Evolutionary conservation across 2,113 vertebrate genomes (phyloP), one percentile per base, ranked within the genome.

Genomic region (Perca schrenkii): DNA sequence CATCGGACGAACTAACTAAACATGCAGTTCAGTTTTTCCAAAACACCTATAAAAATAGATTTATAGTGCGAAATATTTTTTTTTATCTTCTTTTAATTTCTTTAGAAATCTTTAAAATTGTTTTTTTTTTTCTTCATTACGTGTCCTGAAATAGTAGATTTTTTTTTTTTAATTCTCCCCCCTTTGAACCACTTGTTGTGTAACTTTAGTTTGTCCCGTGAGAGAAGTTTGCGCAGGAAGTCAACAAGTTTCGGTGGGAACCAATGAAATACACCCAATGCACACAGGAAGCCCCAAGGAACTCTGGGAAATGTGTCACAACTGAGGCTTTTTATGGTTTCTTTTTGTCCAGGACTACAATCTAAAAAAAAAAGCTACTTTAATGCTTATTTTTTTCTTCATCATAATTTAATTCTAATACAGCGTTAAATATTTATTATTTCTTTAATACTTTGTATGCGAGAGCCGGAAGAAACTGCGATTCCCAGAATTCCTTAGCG

Each of bases 211-310:
- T 84, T 83, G 86, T 91, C 88, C 87, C 88, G 86, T 94, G 91
- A 90, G 88, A 89, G 83, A 90, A 91, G 89, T 94, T 87, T 93
- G 79, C 86, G 84, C 91, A 93, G 92, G 93, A 90, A 93, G 93
- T 94, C 91, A 94, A 95, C 94, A 94, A 91, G 93, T 92, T 94
- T 94, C 83, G 95, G 96, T 96, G 96, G 95, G 96, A 97, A 97
- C 96, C 97, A 98, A 97, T 97, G 97, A 97, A 98, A 98, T 99
- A 97, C 98, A 99, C 97, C 97, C 97, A 97, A 97, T 95, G 96
- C 97, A 96, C 96, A 97, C 93, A 96, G 94, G 95, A 96, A 96
- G 96, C 97, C 97, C 97, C 96, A 97, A 97, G 96, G 96, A 95
- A 99, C 94, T 97, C 97, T 97, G 97, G 97, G 97, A 98, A 90